Evolutionary conservation across 2,888 invertebrate species (phyloP).

Genomic region (Cryptosula pallasiana): DNA sequence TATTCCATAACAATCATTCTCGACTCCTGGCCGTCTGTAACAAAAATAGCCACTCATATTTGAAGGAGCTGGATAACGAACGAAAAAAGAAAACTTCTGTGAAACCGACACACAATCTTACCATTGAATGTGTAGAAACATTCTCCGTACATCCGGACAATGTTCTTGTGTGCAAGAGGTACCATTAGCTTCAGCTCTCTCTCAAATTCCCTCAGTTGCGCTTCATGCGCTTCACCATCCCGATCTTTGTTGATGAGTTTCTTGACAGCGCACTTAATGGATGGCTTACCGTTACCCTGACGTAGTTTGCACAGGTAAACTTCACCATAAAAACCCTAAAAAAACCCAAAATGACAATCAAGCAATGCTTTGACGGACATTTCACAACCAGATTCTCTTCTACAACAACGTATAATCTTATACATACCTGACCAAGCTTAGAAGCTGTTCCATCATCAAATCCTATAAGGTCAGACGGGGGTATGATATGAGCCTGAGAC

Average conservation of each 20-base stretch:
- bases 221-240: background rate
- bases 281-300: background rate
- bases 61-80: background rate
- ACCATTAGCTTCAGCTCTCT: constrained; percentile 23
- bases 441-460: background rate
- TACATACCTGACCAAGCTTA: constrained; percentile 2
- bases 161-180: constrained; percentile 7
- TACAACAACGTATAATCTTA: too few relatives aligned
- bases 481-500: background rate
- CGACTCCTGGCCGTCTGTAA: background rate
- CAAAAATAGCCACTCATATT: background rate
- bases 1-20: constrained; percentile 23
- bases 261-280: constrained; percentile 19
- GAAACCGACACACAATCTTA: background rate
- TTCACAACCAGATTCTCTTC: too few relatives aligned
- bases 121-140: constrained; percentile 18
- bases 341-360: too few relatives aligned
- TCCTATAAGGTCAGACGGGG: background rate
- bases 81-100: background rate
- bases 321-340: constrained; percentile 24
- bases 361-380: too few relatives aligned
- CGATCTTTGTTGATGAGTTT: background rate
- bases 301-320: constrained; percentile 14
- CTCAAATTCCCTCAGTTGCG: background rate
- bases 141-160: constrained; percentile 18